Evolutionary conservation across 2,888 invertebrate species (phyloP).

Genomic region (Eueremaeus valkanovi): DNA sequence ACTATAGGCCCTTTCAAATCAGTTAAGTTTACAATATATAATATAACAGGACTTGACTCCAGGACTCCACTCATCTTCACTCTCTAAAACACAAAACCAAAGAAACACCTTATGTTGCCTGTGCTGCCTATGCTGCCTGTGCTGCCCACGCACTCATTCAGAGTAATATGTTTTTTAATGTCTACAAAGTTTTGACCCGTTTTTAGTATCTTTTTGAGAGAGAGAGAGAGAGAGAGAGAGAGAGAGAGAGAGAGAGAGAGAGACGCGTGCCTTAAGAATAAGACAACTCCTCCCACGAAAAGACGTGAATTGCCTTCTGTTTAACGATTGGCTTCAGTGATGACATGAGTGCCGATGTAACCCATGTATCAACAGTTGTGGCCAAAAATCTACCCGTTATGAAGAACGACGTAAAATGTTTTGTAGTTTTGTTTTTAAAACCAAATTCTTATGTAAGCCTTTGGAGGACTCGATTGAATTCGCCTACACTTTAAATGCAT

Average conservation of each 20-base stretch:
- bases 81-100: conserved; percentile 14
- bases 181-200: conserved; percentile 19
- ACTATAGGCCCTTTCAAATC: neutral
- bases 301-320: conserved; percentile 1
- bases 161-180: conserved; percentile 7
- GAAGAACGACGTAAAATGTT: too few species aligned
- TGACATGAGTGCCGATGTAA: conserved; percentile 4
- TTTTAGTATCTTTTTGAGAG: conserved; percentile 15
- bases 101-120: conserved; percentile 10
- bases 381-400: conserved; percentile 2
- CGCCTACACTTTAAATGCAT: conserved; percentile 18
- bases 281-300: conserved; percentile 18
- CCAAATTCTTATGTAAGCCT: conserved; percentile 26
- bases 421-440: neutral
- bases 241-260: neutral
- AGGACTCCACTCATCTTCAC: neutral
- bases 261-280: conserved; percentile 15
- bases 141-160: neutral
- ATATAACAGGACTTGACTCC: neutral
- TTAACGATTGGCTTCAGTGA: conserved; percentile 17
- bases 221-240: conserved; percentile 1
- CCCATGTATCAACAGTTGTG: neutral
- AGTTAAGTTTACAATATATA: neutral
- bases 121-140: too few species aligned
- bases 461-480: neutral